These are phyloP conservation scores for Manis crassicaudata DNA, from an alignment of 2,797 vertebrate species.

Conservation along the genomic window DNA sequence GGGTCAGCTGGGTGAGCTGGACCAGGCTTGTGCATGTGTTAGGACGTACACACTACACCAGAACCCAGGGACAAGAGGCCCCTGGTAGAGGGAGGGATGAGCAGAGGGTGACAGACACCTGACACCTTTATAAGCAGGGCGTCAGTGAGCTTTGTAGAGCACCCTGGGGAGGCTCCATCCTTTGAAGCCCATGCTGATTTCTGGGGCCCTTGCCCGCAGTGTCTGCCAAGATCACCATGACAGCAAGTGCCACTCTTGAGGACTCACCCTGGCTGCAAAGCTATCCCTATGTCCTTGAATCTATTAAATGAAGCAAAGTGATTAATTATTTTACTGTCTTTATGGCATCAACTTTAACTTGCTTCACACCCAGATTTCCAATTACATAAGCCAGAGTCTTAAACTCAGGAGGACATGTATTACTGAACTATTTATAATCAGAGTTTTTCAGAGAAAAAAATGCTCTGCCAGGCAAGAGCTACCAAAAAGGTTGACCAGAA, in stretches of 20 bases:
- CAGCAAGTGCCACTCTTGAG: constrained; percentile 44
- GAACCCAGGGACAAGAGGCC: not conserved
- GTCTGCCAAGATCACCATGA: constrained; percentile 23
- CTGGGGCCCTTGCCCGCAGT: not conserved
- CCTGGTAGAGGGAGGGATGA: not conserved
- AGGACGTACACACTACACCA: accelerated
- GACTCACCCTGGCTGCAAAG: not conserved
- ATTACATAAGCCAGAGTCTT: constrained; percentile 82
- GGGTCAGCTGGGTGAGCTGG: not conserved
- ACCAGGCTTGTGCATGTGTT: not conserved
- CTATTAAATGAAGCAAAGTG: constrained; percentile 79
- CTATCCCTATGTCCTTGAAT: constrained; percentile 84
- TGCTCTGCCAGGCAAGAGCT: constrained; percentile 71
- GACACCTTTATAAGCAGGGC: not conserved
- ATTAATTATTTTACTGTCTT: constrained; percentile 87
- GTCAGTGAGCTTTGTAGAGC: not conserved
- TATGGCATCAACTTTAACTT: constrained; percentile 84
- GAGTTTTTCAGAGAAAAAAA: constrained; percentile 80
- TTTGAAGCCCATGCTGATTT: not conserved
- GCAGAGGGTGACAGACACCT: not conserved
- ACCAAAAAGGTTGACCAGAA: constrained; percentile 83
- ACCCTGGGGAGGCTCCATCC: not conserved
- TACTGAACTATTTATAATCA: constrained; percentile 86
- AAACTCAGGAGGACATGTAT: constrained; percentile 82
- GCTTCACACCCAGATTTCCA: constrained; percentile 82